Conservation (phyloP, 92 coral and sea anemone genomes). For the Phenganax marumi region DNA sequence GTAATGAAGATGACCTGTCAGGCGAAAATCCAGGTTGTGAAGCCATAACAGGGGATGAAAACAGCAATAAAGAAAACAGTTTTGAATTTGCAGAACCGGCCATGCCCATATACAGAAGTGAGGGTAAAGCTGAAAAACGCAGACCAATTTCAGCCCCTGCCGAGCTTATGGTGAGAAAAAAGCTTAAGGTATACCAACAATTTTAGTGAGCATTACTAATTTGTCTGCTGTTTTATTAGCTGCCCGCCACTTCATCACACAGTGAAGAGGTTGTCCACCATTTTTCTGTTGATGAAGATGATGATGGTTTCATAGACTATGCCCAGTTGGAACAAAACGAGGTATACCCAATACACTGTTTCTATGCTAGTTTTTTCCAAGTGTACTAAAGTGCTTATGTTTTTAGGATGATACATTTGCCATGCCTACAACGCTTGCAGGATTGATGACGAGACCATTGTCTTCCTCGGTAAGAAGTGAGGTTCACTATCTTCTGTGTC, state of each 20-base stretch:
- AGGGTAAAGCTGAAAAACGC: not conserved
- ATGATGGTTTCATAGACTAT: constrained; percentile 92
- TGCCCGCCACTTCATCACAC: constrained; percentile 6
- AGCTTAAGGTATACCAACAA: not conserved
- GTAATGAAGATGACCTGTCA: constrained; percentile 48
- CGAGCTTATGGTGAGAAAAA: constrained; percentile 10
- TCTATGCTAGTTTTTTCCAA: not conserved
- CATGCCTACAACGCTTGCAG: constrained; percentile 77
- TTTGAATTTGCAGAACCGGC: constrained; percentile 77
- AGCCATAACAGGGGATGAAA: constrained; percentile 37
- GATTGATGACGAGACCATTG: constrained; percentile 78
- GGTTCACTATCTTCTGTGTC: not conserved
- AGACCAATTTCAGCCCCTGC: constrained; percentile 36
- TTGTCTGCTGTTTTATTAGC: not conserved
- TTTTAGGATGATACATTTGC: constrained; percentile 55
- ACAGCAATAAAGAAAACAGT: constrained; percentile 30
- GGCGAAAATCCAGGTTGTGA: constrained; percentile 51
- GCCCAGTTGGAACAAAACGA: constrained; percentile 70
- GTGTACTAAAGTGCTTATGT: not conserved
- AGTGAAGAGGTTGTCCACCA: constrained; percentile 55
- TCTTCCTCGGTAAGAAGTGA: constrained; percentile 52
- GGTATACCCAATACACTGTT: constrained; percentile 12
- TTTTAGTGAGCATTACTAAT: not conserved
- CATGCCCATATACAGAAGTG: constrained; percentile 56
- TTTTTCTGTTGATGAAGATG: constrained; percentile 71